These are phyloP conservation scores for Cydia fagiglandana DNA, from an alignment of 1,140 invertebrate genomes.

Conservation along the genomic window DNA sequence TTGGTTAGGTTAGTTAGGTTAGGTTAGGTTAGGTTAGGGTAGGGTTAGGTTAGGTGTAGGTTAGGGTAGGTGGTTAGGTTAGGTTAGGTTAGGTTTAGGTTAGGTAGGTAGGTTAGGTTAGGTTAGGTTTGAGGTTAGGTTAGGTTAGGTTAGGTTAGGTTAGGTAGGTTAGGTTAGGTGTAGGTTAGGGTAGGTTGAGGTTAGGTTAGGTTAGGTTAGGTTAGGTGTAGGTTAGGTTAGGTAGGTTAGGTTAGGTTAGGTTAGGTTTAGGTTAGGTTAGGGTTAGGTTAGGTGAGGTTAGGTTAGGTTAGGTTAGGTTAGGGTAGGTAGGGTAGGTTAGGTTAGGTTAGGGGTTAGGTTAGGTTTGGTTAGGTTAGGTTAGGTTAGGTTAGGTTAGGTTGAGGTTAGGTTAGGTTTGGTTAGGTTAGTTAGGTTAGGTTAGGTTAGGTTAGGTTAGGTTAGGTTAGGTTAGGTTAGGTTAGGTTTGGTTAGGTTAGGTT, in stretches of 20 bases:
- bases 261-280: slow-evolving; percentile 41
- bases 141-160: too few relatives aligned
- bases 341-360: slow-evolving; percentile 50
- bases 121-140: too few relatives aligned
- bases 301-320: slow-evolving; percentile 43
- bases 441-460: too few relatives aligned
- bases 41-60: slow-evolving; percentile 40
- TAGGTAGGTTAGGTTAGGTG: too few relatives aligned
- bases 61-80: slow-evolving; percentile 40
- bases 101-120: too few relatives aligned
- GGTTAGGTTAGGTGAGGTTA: slow-evolving; percentile 38
- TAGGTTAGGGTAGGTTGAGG: slow-evolving; percentile 47
- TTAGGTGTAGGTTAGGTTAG: slow-evolving; percentile 35
- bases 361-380: slow-evolving; percentile 40
- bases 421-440: too few relatives aligned
- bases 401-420: too few relatives aligned
- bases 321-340: slow-evolving; percentile 36
- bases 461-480: too few relatives aligned
- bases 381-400: slow-evolving; percentile 39
- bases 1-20: slow-evolving; percentile 41
- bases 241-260: too few relatives aligned
- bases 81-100: slow-evolving; percentile 44
- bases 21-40: slow-evolving; percentile 43
- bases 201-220: slow-evolving; percentile 45
- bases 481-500: too few relatives aligned